Evolutionary conservation across 2,888 invertebrate genomes (phyloP).

Genomic region (Limenitis camilla): DNA sequence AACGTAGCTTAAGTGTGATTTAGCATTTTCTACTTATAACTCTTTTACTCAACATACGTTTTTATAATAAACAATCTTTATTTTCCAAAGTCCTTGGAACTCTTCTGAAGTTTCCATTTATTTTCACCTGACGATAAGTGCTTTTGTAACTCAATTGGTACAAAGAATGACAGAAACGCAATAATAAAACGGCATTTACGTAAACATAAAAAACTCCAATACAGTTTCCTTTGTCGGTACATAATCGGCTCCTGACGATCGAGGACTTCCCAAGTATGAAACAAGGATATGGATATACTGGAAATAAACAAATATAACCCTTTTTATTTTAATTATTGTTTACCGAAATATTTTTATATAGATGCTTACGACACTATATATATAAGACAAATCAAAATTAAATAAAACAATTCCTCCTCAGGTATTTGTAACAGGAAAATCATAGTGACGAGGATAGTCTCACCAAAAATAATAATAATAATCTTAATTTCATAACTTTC

Average conservation of each 20-base stretch:
- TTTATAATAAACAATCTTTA: background rate
- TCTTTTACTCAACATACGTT: background rate
- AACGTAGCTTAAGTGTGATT: no score
- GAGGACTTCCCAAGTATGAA: conserved; percentile 32
- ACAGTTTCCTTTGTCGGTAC: conserved; percentile 45
- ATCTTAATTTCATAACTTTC: no score
- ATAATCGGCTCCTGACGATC: conserved; percentile 34
- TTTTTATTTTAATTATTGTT: no score
- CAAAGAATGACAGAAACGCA: conserved; percentile 26
- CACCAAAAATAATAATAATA: no score
- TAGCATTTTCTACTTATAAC: no score
- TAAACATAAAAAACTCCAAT: conserved; percentile 38
- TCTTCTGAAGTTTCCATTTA: conserved; percentile 5
- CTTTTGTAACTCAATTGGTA: conserved; percentile 25
- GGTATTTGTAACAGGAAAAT: no score
- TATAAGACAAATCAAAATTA: no score
- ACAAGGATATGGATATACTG: conserved; percentile 22
- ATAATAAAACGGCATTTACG: conserved; percentile 39
- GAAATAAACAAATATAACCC: background rate
- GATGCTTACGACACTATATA: no score
- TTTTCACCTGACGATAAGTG: conserved; percentile 18
- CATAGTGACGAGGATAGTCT: no score
- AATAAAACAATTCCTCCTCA: no score
- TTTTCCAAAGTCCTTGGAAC: background rate
- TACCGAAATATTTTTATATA: no score